Conservation (phyloP, 2,888 invertebrate species). For the Argyresthia goedartella region DNA sequence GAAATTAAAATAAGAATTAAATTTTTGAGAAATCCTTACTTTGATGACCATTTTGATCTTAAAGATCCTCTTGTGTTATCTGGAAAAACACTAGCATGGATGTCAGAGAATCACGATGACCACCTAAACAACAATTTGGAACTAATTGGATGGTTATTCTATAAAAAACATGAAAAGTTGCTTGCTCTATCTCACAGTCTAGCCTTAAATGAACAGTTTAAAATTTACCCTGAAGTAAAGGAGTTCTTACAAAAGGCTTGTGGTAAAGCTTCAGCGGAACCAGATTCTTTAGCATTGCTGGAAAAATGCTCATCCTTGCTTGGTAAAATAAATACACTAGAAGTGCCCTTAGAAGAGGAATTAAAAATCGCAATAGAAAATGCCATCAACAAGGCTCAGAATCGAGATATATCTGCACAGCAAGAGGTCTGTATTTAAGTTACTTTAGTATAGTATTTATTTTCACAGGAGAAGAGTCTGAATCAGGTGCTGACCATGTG, state of each 20-base stretch:
- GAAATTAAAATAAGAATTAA: constrained; percentile 81
- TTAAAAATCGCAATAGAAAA: constrained; percentile 64
- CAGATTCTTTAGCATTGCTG: constrained; percentile 23
- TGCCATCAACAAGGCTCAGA: constrained; percentile 66
- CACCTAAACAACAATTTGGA: constrained; percentile 67
- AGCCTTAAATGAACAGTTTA: constrained; percentile 25
- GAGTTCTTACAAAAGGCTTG: constrained; percentile 31
- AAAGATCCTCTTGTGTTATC: constrained; percentile 76
- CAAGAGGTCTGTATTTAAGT: constrained; percentile 36
- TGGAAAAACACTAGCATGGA: constrained; percentile 85
- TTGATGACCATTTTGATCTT: constrained; percentile 93
- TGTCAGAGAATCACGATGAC: constrained; percentile 62
- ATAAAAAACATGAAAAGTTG: constrained; percentile 74
- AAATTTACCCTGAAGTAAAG: constrained; percentile 38
- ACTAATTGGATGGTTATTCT: constrained; percentile 76
- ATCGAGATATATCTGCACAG: constrained; percentile 71
- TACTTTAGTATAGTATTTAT: constrained; percentile 8
- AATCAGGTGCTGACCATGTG: too few species aligned
- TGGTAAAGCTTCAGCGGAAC: constrained; percentile 15
- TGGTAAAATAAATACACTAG: constrained; percentile 18
- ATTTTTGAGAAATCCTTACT: constrained; percentile 84
- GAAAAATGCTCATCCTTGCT: constrained; percentile 32
- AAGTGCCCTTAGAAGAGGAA: constrained; percentile 46
- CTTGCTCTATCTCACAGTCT: constrained; percentile 26
- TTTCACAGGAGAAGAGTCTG: too few species aligned